A percentile compares a stretch with the other conserved stretches of the same genome.
Evolutionary conservation across 2,888 invertebrate genomes (phyloP).

Genomic region (Spilarctia lutea): DNA sequence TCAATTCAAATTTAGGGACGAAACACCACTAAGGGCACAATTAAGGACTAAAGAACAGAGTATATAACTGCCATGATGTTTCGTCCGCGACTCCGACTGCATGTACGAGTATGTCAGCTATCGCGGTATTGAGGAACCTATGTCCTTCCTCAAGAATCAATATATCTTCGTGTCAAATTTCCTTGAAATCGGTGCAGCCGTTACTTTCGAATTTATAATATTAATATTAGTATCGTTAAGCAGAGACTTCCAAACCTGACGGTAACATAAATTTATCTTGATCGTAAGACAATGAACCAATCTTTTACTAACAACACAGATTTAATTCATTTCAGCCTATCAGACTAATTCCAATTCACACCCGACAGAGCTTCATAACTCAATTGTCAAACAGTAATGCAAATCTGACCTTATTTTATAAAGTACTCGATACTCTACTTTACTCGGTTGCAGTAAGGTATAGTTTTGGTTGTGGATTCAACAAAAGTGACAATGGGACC

Average conservation of each 20-base stretch:
- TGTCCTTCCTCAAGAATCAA: too few species aligned
- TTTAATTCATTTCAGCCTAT: constrained; percentile 40
- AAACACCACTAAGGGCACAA: too few species aligned
- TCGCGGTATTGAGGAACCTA: too few species aligned
- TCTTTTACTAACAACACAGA: neutral
- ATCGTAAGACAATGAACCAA: neutral
- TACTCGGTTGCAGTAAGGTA: constrained; percentile 2
- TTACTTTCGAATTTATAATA: too few species aligned
- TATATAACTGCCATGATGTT: too few species aligned
- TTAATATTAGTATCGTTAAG: too few species aligned
- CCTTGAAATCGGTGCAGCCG: too few species aligned
- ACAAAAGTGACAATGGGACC: constrained; percentile 13
- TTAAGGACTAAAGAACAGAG: too few species aligned
- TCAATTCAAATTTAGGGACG: too few species aligned
- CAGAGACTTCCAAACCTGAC: neutral
- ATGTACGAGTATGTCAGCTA: too few species aligned
- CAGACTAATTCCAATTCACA: constrained; percentile 43
- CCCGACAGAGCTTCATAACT: constrained; percentile 43
- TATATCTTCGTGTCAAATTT: too few species aligned
- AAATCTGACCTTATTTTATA: constrained; percentile 56
- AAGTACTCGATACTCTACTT: neutral
- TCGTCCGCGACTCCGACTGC: too few species aligned
- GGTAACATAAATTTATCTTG: neutral
- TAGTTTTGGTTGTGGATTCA: neutral
- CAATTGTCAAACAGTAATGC: constrained; percentile 59